phyloP scores from a whole-genome alignment of 2,888 invertebrate genomes.

The Stratiomys singularior region DNA sequence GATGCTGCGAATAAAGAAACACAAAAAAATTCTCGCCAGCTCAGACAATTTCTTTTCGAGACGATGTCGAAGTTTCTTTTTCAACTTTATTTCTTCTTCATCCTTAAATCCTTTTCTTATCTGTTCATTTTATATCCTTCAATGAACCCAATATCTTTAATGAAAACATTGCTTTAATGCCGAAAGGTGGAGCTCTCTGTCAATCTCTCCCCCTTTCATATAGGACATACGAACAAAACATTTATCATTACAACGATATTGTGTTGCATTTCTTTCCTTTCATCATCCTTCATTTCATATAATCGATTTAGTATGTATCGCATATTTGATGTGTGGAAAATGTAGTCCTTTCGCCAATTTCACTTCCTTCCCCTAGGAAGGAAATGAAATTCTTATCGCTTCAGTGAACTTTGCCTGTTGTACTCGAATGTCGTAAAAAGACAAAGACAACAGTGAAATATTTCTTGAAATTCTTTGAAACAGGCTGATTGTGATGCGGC shows the following conservation, averaged over 20 bases:
- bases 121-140: background rate
- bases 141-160: background rate
- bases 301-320: conserved; percentile 22
- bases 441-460: background rate
- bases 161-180: background rate
- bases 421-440: background rate
- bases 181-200: background rate
- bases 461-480: background rate
- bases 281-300: conserved; percentile 10
- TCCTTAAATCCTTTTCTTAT: conserved; percentile 3
- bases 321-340: background rate
- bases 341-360: background rate
- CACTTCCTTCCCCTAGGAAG: background rate
- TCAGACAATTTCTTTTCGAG: conserved; percentile 3
- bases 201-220: too few relatives aligned
- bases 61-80: background rate
- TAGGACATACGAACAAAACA: too few relatives aligned
- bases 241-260: background rate
- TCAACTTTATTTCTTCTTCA: background rate
- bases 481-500: background rate
- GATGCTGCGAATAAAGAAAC: background rate
- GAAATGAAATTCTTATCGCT: conserved; percentile 10
- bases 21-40: background rate
- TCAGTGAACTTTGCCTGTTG: background rate
- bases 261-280: background rate